Conservation (phyloP, 2,113 vertebrate species). For the Psittacula cyanocephala region DNA sequence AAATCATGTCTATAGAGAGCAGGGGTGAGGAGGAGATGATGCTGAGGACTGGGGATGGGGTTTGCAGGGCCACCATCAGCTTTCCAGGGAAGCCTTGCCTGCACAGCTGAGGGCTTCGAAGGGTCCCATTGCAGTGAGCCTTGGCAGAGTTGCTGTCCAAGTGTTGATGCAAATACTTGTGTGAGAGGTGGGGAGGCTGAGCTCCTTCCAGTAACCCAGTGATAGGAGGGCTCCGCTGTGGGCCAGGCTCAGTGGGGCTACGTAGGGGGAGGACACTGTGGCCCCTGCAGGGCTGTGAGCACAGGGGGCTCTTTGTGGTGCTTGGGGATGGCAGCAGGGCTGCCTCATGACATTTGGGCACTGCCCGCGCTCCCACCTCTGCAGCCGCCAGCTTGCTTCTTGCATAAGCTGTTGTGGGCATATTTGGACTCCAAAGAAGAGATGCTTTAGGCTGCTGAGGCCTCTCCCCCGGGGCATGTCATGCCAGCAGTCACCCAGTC, state of each 20-base stretch:
- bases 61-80: neutral
- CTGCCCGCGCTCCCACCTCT: conserved; percentile 24
- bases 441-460: neutral
- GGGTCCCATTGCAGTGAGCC: fast-evolving
- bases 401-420: neutral
- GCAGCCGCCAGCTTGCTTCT: neutral
- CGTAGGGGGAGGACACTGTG: fast-evolving
- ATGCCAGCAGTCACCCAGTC: neutral
- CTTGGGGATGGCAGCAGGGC: neutral
- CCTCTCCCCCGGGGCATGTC: fast-evolving
- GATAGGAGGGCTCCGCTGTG: fast-evolving
- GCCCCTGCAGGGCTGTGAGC: fast-evolving
- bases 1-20: neutral
- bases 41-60: neutral
- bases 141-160: neutral
- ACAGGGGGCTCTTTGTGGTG: conserved; percentile 22
- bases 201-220: neutral
- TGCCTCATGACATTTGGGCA: conserved; percentile 18
- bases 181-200: neutral
- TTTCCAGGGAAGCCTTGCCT: neutral
- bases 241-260: neutral
- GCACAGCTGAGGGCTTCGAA: fast-evolving
- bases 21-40: neutral
- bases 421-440: neutral
- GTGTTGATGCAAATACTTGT: neutral